A percentile compares a stretch with the other conserved stretches of the same genome.
Conservation (phyloP, 2,113 vertebrate species). For the Malurus alboscapulatus region DNA sequence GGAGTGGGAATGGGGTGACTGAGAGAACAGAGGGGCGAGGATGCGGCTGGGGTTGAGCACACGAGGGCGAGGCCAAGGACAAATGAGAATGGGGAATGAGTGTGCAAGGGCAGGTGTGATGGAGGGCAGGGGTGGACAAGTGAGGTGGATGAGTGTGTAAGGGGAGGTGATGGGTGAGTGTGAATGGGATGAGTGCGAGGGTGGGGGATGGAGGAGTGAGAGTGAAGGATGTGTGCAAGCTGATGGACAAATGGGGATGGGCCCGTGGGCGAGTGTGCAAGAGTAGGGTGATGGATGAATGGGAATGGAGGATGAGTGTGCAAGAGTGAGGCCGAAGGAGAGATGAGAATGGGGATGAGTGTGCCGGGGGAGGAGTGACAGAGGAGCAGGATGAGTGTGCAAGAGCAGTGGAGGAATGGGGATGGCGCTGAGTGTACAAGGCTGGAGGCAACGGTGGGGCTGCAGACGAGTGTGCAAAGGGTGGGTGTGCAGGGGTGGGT, state of each 20-base stretch:
- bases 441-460: fast-evolving
- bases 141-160: neutral
- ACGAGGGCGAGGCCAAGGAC: neutral
- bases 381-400: neutral
- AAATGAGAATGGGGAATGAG: neutral
- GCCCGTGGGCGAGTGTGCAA: neutral
- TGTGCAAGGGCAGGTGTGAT: neutral
- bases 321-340: neutral
- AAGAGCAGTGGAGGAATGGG: neutral
- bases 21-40: neutral
- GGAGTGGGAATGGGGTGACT: neutral
- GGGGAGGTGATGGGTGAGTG: neutral
- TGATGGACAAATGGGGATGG: neutral
- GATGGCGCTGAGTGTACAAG: neutral
- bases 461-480: neutral
- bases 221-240: neutral
- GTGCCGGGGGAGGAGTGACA: neutral
- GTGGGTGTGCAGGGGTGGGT: neutral
- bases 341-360: neutral
- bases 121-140: neutral
- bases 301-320: neutral
- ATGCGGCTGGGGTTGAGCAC: neutral
- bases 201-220: neutral
- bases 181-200: neutral
- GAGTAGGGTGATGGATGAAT: too few species aligned